Base-by-base conservation (phyloP, 1,140 invertebrate genomes). In the Eufriesea mexicana region DNA sequence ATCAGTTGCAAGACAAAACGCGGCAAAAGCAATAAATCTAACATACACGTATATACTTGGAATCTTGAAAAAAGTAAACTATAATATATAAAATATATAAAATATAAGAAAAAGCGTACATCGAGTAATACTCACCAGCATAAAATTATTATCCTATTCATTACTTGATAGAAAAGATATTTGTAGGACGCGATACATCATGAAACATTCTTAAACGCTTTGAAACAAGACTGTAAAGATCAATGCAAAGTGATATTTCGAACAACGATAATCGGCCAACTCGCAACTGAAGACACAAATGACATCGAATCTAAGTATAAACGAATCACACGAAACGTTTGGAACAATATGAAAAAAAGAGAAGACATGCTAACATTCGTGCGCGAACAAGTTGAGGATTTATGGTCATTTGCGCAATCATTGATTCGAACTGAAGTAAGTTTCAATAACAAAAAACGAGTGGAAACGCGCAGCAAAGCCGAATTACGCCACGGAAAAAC, bases 271-370 rank as follows among this genome's bases (percentile, higher is more conserved):
- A 95, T 96, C 92, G 96, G 96, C 5, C 96, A 96, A 90, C 88
- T 96, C 5, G 96, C 95, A 0, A 93, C 95, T 77, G 95, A 96
- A 88, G 95, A 96, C 89, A 90, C 96, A 2, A 95, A 96, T 47
- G 95, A 96, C 83, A 93, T 95, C 55, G 95, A 95, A 77, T 92
- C 94, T 47, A 95, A 95, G 80, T 96, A 95, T 86, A 95, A 94
- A 85, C 92, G 91, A 72, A 89, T 96, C 72, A 94, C 95, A 71
- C 90, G 93, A 42, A 92, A 95, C 47, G 95, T 96, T 28, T 95
- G 95, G 91, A 89, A 89, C 23, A 96, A 96, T 80, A 96, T 96
- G 95, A 95, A 95, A 83, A 94, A 95, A 62, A 92, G 96, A 68
- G 94, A 96, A 76, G 90, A 93, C 49, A 95, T 94, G 16, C 90